Base-by-base conservation (phyloP, 2,888 invertebrate species). In the Operophtera brumata region DNA sequence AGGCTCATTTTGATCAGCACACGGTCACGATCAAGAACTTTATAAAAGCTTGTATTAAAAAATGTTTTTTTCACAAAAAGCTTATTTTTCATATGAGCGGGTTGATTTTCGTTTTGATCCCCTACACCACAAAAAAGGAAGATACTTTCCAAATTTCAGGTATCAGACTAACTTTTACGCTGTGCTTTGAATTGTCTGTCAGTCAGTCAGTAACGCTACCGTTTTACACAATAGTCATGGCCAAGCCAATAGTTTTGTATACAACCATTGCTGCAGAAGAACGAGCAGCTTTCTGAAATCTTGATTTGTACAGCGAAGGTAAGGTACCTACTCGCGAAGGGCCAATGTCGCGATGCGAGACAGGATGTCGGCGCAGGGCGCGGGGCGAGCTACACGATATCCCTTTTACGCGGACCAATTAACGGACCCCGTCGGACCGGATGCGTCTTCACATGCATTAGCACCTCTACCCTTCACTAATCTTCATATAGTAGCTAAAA, bases 391-490 rank as follows among this genome's bases (percentile, higher is more conserved):
- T 84, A 89, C 90, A 90, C 82, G 90, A 86, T 86, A 90, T 89
- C 88, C 88, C 90, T 90, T 89, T 90, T 89, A 90, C 86, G 84
- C 80, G 75, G 82, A 81, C 85, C 90, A 88, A 90, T 90, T 89
- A 90, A 89, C 86, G 84, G 85, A 84, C 86, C 80, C 80, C 77
- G 66, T 70, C 74, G 80, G 88, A 85, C 89, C 90, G 90, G 90
- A 90, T 82, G 74, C 76, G 77, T 83, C 84, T 80, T 82, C 78
- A 80, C 74, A 79, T 75, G 78, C 88, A 89, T 89, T 89, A 89
- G 81, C 89, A 89, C 89, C 88, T 89, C 73, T 71, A 80, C 78
- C 88, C 84, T 79, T 72, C 77, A 85, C 81, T 85, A 83, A 87
- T 88, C 82, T 85, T 82, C 83, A 82, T 80, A 84, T 78, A 75